Conservation (phyloP, 2,113 vertebrate species). For the Phalacrocorax brasilianus region DNA sequence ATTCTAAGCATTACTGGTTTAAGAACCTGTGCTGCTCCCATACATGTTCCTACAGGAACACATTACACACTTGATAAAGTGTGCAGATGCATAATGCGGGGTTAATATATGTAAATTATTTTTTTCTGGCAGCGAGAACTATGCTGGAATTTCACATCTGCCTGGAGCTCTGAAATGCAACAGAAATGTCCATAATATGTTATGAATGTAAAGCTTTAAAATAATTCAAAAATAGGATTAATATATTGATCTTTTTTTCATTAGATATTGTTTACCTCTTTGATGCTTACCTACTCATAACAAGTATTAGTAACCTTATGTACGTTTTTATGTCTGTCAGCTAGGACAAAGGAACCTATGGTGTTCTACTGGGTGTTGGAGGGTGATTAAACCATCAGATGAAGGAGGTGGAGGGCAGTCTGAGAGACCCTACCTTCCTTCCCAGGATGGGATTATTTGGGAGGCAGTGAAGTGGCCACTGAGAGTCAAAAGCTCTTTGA, state of each 20-base stretch:
- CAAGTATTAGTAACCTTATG: too few species aligned
- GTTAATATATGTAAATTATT: accelerated
- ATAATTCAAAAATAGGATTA: background rate
- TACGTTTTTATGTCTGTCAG: accelerated
- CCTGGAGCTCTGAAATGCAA: background rate
- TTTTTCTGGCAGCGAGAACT: background rate
- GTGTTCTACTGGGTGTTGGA: accelerated
- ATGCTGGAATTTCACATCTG: background rate
- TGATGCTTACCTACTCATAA: background rate
- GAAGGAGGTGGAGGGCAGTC: background rate
- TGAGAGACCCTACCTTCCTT: background rate
- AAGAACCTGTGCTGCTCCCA: background rate
- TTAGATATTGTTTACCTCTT: accelerated
- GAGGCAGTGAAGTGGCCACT: background rate
- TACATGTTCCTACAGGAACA: background rate
- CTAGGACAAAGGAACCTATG: background rate
- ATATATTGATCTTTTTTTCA: accelerated
- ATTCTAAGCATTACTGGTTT: background rate
- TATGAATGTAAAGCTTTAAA: background rate
- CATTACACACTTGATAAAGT: background rate
- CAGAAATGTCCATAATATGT: accelerated
- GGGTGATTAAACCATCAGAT: background rate
- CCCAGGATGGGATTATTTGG: background rate
- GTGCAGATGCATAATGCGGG: background rate
- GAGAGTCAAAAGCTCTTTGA: background rate